Base-by-base conservation (phyloP, 92 coral and sea anemone species). In the Epizoanthus stellaris region DNA sequence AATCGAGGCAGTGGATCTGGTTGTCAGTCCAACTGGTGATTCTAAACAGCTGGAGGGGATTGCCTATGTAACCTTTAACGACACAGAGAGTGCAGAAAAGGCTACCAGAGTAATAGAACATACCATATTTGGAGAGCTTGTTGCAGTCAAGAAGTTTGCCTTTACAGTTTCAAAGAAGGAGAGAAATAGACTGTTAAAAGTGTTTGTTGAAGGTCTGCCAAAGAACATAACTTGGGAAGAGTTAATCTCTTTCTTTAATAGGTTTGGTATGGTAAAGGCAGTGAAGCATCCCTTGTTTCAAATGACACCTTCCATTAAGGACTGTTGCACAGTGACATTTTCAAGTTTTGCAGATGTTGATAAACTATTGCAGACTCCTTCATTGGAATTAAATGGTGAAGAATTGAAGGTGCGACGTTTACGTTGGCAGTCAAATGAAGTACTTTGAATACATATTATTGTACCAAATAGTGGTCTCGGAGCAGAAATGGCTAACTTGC, bases 281-380 rank as follows among this genome's bases (percentile, higher is more conserved):
- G 47, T 77, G 47, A 60, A 42, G 36, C 40, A 60, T 17, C 82
- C 82, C 0, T 36, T 77, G 20, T 77, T 77, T 61, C 70, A 61
- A 59, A 59, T 8, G 17, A 57, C 40, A 17, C 82, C 82, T 38
- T 40, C 20, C 8, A 13, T 77, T 38, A 77, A 65, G 56, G 70
- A 77, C 62, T 42, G 70, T 19, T 77, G 82, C 23, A 77, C 59
- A 19, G 70, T 77, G 66, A 59, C 70, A 17, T 77, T 77, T 62
- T 77, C 82, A 38, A 77, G 70, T 77, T 39, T 77, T n/a, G 70
- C 43, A 5, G 82, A 61, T 60, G 82, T 77, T 62, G 82, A 77
- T 8, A 61, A 77, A 59, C 70, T 77, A n/a, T 40, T 77, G 16
- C 23, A 62, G 43, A 77, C n/a, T 19, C 47, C 58, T 4, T 38